These are phyloP conservation scores for Asarcornis scutulata DNA, from an alignment of 2,113 vertebrate species.

Conservation along the genomic window DNA sequence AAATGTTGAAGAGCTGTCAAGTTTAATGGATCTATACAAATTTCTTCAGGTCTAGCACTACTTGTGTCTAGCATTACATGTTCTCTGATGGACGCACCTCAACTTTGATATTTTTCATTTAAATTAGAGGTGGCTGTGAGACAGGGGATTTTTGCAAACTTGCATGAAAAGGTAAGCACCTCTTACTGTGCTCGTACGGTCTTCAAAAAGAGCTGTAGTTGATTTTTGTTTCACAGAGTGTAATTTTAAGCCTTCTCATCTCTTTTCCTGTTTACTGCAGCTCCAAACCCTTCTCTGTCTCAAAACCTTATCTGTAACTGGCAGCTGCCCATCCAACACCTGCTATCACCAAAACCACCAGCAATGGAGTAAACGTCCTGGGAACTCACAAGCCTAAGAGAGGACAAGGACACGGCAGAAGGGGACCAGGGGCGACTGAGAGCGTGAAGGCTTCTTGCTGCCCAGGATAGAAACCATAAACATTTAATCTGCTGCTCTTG, in stretches of 20 bases:
- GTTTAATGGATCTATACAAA: not conserved
- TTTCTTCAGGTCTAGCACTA: not conserved
- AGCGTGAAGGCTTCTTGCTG: not conserved
- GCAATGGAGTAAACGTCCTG: not conserved
- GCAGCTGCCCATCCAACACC: not conserved
- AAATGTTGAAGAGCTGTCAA: not conserved
- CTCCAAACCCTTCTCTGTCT: not conserved
- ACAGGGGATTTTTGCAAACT: not conserved
- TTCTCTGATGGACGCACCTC: not conserved
- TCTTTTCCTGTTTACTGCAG: constrained; percentile 62
- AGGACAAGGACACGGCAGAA: not conserved
- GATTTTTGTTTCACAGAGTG: not conserved
- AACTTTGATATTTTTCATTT: not conserved
- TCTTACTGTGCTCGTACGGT: accelerated
- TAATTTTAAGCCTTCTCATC: not conserved
- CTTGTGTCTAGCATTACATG: not conserved
- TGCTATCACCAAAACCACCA: not conserved
- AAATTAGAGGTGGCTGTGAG: not conserved
- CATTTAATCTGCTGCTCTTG: not conserved
- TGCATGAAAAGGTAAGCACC: not conserved
- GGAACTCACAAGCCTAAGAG: accelerated
- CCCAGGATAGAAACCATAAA: constrained; percentile 19
- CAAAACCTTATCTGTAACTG: not conserved
- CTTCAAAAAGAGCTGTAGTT: not conserved
- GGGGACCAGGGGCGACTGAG: not conserved